phyloP scores from a whole-genome alignment of 1,140 invertebrate species.

The Pristionchus pacificus region DNA sequence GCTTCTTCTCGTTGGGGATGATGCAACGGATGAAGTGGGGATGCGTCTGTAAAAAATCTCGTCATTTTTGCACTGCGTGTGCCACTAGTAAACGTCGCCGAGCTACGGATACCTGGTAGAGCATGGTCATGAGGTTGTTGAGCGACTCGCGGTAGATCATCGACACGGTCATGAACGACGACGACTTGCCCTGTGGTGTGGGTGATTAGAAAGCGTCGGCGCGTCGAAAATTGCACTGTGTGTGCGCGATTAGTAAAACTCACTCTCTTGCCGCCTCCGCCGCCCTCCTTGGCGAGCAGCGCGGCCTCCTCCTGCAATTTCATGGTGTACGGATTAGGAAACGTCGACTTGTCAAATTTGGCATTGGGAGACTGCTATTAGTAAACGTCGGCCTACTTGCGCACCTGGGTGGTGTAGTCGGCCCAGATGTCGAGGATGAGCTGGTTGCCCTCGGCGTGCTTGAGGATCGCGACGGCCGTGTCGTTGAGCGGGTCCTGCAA shows the following conservation, averaged over 20 bases:
- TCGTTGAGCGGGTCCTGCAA: constrained; percentile 64
- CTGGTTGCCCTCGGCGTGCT: constrained; percentile 44
- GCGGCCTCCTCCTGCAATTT: constrained; percentile 54
- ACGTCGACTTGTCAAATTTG: neutral
- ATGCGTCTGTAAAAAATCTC: constrained; percentile 67
- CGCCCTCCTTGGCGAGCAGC: constrained; percentile 48
- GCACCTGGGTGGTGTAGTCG: constrained; percentile 55
- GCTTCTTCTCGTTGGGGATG: constrained; percentile 98
- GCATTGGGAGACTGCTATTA: too few relatives aligned
- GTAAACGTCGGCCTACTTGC: too few relatives aligned
- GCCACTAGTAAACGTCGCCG: neutral
- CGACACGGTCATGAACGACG: constrained; percentile 57
- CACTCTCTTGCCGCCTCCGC: constrained; percentile 25
- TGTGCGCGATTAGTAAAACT: neutral
- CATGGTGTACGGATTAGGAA: too few relatives aligned
- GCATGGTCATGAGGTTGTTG: constrained; percentile 57
- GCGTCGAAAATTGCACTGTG: neutral
- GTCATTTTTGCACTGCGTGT: neutral
- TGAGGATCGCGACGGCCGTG: constrained; percentile 89
- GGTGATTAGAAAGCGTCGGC: too few relatives aligned
- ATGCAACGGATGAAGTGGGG: constrained; percentile 99
- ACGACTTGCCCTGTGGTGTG: constrained; percentile 53
- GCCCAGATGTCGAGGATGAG: constrained; percentile 49
- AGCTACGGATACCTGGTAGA: constrained; percentile 21
- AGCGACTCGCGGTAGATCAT: constrained; percentile 58